These are phyloP conservation scores for Tetrapedia diversipes DNA, from an alignment of 2,888 invertebrate genomes.

Conservation along the genomic window DNA sequence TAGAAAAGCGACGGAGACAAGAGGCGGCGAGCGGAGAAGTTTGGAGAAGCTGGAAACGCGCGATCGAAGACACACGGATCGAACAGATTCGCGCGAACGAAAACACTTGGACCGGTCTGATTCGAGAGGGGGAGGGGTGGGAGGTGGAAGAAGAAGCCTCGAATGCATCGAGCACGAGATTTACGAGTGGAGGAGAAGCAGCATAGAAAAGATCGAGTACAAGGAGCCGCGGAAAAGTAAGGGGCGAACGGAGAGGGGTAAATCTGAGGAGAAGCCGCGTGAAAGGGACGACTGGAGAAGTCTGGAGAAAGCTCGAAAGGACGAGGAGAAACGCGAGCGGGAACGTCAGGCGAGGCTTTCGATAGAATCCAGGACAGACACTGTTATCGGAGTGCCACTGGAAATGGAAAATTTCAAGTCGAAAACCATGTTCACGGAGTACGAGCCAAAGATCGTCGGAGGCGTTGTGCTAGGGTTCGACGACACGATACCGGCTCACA, in stretches of 20 bases:
- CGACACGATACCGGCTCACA: conserved; percentile 81
- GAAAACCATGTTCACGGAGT: conserved; percentile 84
- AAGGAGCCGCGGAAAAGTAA: conserved; percentile 63
- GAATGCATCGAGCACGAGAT: conserved; percentile 72
- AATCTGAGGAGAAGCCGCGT: conserved; percentile 75
- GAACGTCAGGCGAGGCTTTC: conserved; percentile 75
- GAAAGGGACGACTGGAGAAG: conserved; percentile 81
- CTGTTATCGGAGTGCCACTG: conserved; percentile 69
- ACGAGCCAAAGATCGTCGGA: conserved; percentile 87
- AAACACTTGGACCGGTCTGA: neutral
- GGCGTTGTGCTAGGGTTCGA: conserved; percentile 80
- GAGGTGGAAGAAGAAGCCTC: conserved; percentile 70
- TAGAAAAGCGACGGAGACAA: conserved; percentile 52
- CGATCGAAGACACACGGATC: conserved; percentile 70
- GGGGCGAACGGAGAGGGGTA: conserved; percentile 57
- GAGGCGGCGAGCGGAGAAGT: conserved; percentile 42
- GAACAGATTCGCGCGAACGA: conserved; percentile 63
- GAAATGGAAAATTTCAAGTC: conserved; percentile 78
- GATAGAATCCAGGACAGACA: conserved; percentile 76
- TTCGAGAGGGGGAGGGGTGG: conserved; percentile 9
- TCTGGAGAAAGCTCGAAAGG: conserved; percentile 78
- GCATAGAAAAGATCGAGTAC: conserved; percentile 67
- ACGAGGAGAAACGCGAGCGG: conserved; percentile 76
- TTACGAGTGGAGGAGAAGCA: conserved; percentile 55
- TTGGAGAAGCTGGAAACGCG: conserved; percentile 70